Conservation (phyloP, 1,140 invertebrate genomes). For the Drosophila littoralis region DNA sequence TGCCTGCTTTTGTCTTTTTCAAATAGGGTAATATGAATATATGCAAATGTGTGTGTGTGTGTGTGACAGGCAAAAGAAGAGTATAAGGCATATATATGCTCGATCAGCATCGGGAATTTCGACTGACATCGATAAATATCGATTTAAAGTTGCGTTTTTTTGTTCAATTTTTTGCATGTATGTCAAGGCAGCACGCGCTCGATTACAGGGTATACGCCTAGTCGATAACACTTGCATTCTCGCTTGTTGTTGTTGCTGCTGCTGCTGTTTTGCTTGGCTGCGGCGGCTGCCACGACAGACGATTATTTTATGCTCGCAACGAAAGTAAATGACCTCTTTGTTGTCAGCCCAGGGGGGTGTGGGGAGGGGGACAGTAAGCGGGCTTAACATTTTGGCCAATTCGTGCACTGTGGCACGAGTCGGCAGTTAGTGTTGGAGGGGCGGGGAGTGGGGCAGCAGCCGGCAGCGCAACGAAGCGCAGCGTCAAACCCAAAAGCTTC, state of each 20-base stretch:
- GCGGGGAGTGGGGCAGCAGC: background rate
- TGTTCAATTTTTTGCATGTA: too few relatives aligned
- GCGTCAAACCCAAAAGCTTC: slow-evolving; percentile 72
- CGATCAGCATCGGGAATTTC: too few relatives aligned
- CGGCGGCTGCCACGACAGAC: slow-evolving; percentile 57
- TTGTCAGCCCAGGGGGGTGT: slow-evolving; percentile 37
- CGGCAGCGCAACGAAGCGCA: slow-evolving; percentile 53
- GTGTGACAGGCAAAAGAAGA: background rate
- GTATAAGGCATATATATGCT: background rate
- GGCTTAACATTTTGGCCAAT: slow-evolving; percentile 54
- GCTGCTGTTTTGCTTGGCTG: slow-evolving; percentile 56
- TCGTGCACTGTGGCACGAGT: slow-evolving; percentile 56
- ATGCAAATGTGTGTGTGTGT: background rate
- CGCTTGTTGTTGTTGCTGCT: background rate
- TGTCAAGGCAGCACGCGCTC: background rate
- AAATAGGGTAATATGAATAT: background rate
- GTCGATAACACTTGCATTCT: background rate
- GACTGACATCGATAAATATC: background rate
- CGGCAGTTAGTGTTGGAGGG: slow-evolving; percentile 37
- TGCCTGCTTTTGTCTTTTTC: background rate
- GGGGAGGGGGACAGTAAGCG: slow-evolving; percentile 11
- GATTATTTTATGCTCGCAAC: slow-evolving; percentile 80
- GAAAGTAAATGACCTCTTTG: slow-evolving; percentile 82
- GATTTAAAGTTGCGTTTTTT: background rate
- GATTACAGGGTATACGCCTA: background rate